Evolutionary conservation across 2,888 invertebrate genomes (phyloP).

Genomic region (Tenthredo livida): DNA sequence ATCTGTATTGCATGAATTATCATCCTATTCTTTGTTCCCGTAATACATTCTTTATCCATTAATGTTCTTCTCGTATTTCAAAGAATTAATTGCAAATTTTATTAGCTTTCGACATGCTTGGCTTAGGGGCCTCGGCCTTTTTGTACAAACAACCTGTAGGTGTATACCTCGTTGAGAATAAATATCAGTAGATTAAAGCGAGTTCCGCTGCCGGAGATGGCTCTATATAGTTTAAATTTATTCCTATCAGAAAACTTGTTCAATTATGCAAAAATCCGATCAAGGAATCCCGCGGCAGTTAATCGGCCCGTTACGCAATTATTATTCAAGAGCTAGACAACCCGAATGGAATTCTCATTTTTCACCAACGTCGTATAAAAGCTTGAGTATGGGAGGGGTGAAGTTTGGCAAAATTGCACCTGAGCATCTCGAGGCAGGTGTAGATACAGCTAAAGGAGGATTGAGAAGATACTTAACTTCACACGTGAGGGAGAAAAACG

Average conservation of each 20-base stretch:
- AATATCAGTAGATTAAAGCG: slow-evolving; percentile 17
- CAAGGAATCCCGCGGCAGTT: neutral
- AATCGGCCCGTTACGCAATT: slow-evolving; percentile 36
- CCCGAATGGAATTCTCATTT: slow-evolving; percentile 15
- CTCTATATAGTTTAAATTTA: slow-evolving; percentile 20
- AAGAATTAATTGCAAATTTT: neutral
- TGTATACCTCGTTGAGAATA: neutral
- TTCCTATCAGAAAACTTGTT: slow-evolving; percentile 23
- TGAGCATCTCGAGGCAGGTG: slow-evolving; percentile 19
- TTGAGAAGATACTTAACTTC: neutral
- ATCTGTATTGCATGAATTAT: slow-evolving; percentile 12
- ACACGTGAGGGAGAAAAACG: neutral
- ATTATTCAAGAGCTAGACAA: slow-evolving; percentile 28
- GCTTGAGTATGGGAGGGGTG: neutral
- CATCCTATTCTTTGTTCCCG: neutral
- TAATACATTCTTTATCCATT: neutral
- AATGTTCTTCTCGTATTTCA: neutral
- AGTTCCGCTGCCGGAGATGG: neutral
- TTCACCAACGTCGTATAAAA: neutral
- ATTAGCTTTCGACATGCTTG: neutral
- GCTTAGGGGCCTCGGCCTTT: neutral
- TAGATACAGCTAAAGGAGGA: slow-evolving; percentile 8
- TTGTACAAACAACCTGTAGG: neutral
- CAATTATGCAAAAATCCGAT: slow-evolving; percentile 39
- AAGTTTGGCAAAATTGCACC: slow-evolving; percentile 16